Evolutionary conservation across 1,140 invertebrate species (phyloP).

Genomic region (Drosophila mojavensis): DNA sequence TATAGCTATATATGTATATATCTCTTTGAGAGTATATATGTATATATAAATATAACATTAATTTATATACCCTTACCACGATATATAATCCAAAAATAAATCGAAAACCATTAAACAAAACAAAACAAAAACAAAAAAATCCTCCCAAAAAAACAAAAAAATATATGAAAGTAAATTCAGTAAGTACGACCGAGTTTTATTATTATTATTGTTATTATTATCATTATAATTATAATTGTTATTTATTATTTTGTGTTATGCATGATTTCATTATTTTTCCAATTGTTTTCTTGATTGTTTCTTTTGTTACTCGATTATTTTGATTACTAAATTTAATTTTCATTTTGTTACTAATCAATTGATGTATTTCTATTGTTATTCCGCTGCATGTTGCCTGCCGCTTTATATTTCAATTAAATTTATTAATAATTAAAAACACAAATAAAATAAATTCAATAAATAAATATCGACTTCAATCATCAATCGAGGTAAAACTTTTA

Average conservation of each 20-base stretch:
- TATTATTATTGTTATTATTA: conserved; percentile 47
- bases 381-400: conserved; percentile 27
- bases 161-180: conserved; percentile 64
- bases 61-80: conserved; percentile 17
- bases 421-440: no score
- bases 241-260: conserved; percentile 23
- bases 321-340: not conserved
- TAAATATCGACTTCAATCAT: conserved; percentile 20
- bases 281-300: not conserved
- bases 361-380: not conserved
- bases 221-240: conserved; percentile 37
- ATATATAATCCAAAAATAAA: conserved; percentile 28
- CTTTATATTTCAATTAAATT: not conserved
- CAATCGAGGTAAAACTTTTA: conserved; percentile 33
- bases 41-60: conserved; percentile 1
- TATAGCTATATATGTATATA: conserved; percentile 34
- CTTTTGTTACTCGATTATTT: not conserved
- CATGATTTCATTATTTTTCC: conserved; percentile 4
- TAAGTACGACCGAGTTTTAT: conserved; percentile 74
- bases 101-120: conserved; percentile 29
- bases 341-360: not conserved
- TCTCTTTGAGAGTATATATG: conserved; percentile 20
- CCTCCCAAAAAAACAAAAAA: conserved; percentile 41
- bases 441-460: conserved; percentile 3
- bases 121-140: conserved; percentile 18